Evolutionary conservation across 2,113 vertebrate species (phyloP), one percentile per base, ranked within the genome.

Genomic region (Ciconia stormi): DNA sequence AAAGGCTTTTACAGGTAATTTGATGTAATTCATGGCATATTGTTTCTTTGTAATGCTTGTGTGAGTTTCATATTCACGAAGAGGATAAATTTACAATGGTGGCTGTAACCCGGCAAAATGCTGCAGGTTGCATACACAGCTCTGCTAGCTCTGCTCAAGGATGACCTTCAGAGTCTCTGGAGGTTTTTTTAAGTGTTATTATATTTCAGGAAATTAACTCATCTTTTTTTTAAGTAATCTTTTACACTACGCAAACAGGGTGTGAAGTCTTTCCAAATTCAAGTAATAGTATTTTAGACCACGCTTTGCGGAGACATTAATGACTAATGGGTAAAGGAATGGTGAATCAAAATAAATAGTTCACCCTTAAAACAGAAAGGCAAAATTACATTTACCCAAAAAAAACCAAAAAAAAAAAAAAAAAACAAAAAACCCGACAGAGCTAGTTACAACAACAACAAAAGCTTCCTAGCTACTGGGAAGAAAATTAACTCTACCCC

Each of bases 1-100:
- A 96, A 90, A 95, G 87, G 87, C 95, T 97, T 96, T 96, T 93
- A 96, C 95, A 95, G 94, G 95, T 97, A 98, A 98, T 97, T 96
- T 88, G 88, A 92, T 93, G 92, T 96, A 97, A 96, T 97, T 94
- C 81, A 29, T 6, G 67, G 87, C 76, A 69, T 59, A 94, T 47
- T 91, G 88, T 94, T 97, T 83, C 82, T 94, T 91, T 94, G 78
- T 70, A 83, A 92, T 63, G 73, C 82, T 83, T 72, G 52, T 78
- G 80, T 2, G 8, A 91, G 78, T 53, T 87, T 87, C 77, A 55
- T 72, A 63, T 56, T 94, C 79, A 30, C 9, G 38, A 73, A 88
- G 90, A 95, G 83, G 91, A 88, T 71, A 92, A 50, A 93, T 96
- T 89, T 82, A 82, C 76, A 95, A 1, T 1, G 32, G 38, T 63